These are phyloP conservation scores for Capreolus pygargus DNA, from an alignment of 2,113 vertebrate species.

Conservation along the genomic window DNA sequence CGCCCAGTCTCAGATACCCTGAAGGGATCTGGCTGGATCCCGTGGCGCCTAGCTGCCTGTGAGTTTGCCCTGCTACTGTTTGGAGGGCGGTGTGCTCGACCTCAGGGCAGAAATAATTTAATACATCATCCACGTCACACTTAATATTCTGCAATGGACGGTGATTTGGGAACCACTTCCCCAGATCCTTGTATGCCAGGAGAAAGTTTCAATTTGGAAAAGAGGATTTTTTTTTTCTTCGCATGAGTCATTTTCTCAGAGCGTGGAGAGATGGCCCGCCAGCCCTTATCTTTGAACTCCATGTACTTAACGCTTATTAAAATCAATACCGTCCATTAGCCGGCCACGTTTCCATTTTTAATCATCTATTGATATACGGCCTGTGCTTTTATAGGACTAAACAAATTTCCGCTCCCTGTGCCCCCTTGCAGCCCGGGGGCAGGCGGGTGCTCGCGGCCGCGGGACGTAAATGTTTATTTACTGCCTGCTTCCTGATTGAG, in stretches of 20 bases:
- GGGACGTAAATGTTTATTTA: slow-evolving; percentile 88
- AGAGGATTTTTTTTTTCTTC: not conserved
- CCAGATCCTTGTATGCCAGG: rapidly evolving
- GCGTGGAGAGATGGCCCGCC: slow-evolving; percentile 69
- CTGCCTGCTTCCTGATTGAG: slow-evolving; percentile 88
- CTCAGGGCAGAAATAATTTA: not conserved
- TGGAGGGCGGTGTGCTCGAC: rapidly evolving
- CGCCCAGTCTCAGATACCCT: rapidly evolving
- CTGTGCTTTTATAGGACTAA: slow-evolving; percentile 87
- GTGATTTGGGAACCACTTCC: not conserved
- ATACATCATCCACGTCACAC: rapidly evolving
- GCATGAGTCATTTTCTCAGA: slow-evolving; percentile 20
- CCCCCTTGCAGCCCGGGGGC: slow-evolving; percentile 83
- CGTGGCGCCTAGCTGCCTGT: rapidly evolving
- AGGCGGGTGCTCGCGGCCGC: slow-evolving; percentile 81
- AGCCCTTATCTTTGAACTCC: slow-evolving; percentile 81
- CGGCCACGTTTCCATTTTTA: slow-evolving; percentile 83
- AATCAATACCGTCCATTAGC: slow-evolving; percentile 89
- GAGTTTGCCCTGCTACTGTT: rapidly evolving
- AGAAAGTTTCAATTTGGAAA: not conserved
- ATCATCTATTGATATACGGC: slow-evolving; percentile 88
- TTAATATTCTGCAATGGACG: rapidly evolving
- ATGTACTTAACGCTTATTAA: slow-evolving; percentile 86
- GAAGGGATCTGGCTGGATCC: not conserved
- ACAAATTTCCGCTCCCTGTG: slow-evolving; percentile 88